phyloP scores from a whole-genome alignment of 2,888 invertebrate genomes.

The Scelioninae gen. 1 region DNA sequence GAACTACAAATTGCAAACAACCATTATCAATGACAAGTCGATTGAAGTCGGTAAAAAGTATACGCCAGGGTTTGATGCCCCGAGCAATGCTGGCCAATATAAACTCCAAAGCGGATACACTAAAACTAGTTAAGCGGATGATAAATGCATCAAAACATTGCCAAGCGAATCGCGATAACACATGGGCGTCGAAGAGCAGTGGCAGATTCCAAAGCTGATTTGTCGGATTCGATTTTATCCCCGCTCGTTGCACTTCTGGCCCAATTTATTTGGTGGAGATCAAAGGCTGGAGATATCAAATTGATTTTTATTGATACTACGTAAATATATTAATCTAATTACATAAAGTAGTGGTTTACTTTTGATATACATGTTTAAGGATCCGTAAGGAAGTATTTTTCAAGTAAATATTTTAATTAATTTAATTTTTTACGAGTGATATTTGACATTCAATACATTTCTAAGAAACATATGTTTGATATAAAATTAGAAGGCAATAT shows the following conservation, averaged over 20 bases:
- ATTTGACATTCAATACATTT: too few relatives aligned
- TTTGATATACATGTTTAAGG: too few relatives aligned
- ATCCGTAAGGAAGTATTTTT: too few relatives aligned
- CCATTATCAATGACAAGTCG: conserved; percentile 62
- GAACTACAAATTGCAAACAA: conserved; percentile 45
- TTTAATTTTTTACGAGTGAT: too few relatives aligned
- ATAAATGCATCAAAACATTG: conserved; percentile 75
- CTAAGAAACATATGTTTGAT: too few relatives aligned
- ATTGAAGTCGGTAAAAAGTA: conserved; percentile 36
- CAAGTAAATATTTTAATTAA: too few relatives aligned
- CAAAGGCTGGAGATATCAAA: conserved; percentile 69
- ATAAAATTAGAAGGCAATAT: too few relatives aligned
- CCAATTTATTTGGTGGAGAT: conserved; percentile 72
- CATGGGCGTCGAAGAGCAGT: conserved; percentile 74
- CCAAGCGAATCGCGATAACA: conserved; percentile 50
- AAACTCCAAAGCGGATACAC: conserved; percentile 72
- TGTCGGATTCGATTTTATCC: conserved; percentile 55
- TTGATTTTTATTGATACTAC: conserved; percentile 54
- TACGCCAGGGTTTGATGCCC: conserved; percentile 29
- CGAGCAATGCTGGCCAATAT: conserved; percentile 57
- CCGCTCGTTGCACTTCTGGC: conserved; percentile 32
- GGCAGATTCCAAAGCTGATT: conserved; percentile 77
- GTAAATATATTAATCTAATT: too few relatives aligned
- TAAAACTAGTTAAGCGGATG: conserved; percentile 76
- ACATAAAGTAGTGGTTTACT: too few relatives aligned